Conservation (phyloP, 2,113 vertebrate species). For the Halcyon malimbica region DNA sequence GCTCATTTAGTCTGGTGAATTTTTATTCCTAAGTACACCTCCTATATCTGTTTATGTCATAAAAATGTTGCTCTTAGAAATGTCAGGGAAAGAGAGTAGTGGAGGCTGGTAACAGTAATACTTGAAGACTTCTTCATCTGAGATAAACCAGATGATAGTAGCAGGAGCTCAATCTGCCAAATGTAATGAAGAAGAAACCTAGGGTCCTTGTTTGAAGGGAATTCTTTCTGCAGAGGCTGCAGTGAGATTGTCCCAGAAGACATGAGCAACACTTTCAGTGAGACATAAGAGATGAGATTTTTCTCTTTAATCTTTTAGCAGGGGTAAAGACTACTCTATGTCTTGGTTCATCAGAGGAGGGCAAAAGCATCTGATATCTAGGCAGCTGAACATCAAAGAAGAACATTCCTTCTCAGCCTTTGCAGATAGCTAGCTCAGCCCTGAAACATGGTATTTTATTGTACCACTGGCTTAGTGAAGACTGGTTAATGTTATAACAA, state of each 20-base stretch:
- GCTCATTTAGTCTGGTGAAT: neutral
- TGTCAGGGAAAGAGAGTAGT: neutral
- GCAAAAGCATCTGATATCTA: neutral
- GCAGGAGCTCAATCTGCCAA: neutral
- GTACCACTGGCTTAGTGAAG: neutral
- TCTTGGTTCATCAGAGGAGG: neutral
- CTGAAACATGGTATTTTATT: constrained; percentile 16
- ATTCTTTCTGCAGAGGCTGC: neutral
- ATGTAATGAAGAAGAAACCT: neutral
- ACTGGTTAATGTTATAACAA: neutral
- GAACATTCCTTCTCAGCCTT: neutral
- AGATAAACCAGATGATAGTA: neutral
- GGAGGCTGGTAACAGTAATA: neutral
- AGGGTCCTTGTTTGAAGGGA: neutral
- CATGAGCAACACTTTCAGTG: neutral
- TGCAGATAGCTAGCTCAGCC: neutral
- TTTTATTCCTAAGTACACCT: neutral
- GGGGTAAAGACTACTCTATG: neutral
- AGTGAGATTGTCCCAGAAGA: neutral
- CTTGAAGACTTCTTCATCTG: neutral
- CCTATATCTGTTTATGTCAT: neutral
- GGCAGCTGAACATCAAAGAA: constrained; percentile 21
- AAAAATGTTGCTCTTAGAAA: neutral
- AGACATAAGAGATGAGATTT: neutral
- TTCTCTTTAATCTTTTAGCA: constrained; percentile 39